Conservation (phyloP, 1,140 invertebrate species). For the Drosophila funebris region DNA sequence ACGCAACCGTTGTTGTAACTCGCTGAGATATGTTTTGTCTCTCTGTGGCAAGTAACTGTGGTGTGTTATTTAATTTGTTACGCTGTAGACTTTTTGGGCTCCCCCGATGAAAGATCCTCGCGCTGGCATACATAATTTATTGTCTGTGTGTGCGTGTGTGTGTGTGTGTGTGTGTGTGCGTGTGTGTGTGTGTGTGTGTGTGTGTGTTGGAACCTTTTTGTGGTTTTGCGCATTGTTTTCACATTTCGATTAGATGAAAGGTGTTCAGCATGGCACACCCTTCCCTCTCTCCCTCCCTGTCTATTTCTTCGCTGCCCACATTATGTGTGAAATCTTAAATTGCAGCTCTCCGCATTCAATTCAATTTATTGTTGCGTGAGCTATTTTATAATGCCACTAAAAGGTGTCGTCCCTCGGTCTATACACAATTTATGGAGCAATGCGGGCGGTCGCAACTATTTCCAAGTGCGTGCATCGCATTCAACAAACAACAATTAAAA, state of each 20-base stretch:
- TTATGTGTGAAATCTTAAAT: slow-evolving; percentile 77
- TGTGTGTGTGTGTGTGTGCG: too few relatives aligned
- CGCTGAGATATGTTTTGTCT: slow-evolving; percentile 34
- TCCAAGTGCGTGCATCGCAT: slow-evolving; percentile 65
- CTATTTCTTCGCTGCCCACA: not conserved
- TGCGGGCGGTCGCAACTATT: slow-evolving; percentile 71
- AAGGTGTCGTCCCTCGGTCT: slow-evolving; percentile 32
- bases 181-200: too few relatives aligned
- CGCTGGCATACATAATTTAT: slow-evolving; percentile 69
- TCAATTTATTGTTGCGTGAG: slow-evolving; percentile 73
- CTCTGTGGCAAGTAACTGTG: slow-evolving; percentile 33
- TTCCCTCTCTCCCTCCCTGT: slow-evolving; percentile 7
- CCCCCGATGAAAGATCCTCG: slow-evolving; percentile 61
- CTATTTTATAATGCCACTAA: slow-evolving; percentile 48
- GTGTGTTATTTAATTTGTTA: slow-evolving; percentile 76
- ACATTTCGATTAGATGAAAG: slow-evolving; percentile 56
- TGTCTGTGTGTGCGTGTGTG: slow-evolving; percentile 53
- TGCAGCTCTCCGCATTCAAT: slow-evolving; percentile 53
- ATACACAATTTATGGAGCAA: slow-evolving; percentile 54
- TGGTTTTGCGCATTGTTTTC: slow-evolving; percentile 58
- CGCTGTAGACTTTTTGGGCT: slow-evolving; percentile 45
- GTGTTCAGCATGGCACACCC: slow-evolving; percentile 54
- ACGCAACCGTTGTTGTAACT: slow-evolving; percentile 52
- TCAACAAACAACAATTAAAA: slow-evolving; percentile 29
- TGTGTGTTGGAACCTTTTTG: slow-evolving; percentile 47